Evolutionary conservation across 2,888 invertebrate genomes (phyloP), one percentile per base, ranked within the genome.

Genomic region (Aromia moschata): DNA sequence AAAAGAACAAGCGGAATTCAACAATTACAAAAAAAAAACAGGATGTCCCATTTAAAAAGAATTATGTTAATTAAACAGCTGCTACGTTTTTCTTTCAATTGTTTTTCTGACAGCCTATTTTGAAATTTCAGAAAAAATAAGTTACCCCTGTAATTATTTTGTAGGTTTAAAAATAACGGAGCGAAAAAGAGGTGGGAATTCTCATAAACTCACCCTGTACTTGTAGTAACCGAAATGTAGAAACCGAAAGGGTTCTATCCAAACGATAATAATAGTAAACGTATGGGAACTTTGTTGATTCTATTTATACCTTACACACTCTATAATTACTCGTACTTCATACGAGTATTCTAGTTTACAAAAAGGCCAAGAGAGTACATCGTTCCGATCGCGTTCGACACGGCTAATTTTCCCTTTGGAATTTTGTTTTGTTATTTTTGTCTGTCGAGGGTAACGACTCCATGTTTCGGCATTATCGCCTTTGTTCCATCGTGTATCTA

Each of bases 361-460:
- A 47, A 47, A 47, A 47, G 47, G 36, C 11, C 20, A 36, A 36
- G 20, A 37, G 25, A 3, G 7, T 47, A 18, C 31, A 46, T 4
- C 30, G 40, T 33, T 16, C 45, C 31, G 36, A 31, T 45, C 31
- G 30, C 10, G 18, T 47, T 47, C 11, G 14, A 18, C 20, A 14
- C 36, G 47, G 36, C 12, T 16, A 47, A 46, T 46, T 47, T 47
- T 37, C 18, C 12, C 14, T 9, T 14, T 36, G 46, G 46, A 4
- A 47, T 47, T 47, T 37, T 36, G 36, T 17, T 47, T 47, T 47
- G 20, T 47, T 47, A 36, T 18, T 36, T 33, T 47, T 33, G 18
- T 25, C 25, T 3, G 25, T 3, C 17, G 47, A 47, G 43, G 20
- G 47, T 36, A 47, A 36, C 17, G 47, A 47, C 47, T 47, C 16